phyloP scores from a whole-genome alignment of 2,113 vertebrate genomes.

The Rhinogobius similis region DNA sequence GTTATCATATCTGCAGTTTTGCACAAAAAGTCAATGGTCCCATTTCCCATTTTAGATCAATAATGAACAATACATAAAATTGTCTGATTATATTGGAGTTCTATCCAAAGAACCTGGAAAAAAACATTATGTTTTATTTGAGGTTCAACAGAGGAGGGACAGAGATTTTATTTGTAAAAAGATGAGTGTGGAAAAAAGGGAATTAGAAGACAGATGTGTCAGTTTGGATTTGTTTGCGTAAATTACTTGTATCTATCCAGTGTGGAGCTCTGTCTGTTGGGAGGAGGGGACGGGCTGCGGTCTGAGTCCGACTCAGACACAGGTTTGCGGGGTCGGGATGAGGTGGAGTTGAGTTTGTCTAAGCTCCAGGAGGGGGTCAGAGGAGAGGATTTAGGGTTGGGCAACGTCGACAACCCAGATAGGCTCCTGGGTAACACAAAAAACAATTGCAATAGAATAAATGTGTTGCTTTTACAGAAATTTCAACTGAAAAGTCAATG shows the following conservation, averaged over 20 bases:
- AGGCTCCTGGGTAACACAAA: slow-evolving; percentile 55
- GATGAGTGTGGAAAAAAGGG: no score
- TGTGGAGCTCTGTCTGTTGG: slow-evolving; percentile 49
- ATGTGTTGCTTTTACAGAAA: neutral
- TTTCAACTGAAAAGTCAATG: neutral
- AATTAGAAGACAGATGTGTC: no score
- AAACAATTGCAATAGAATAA: slow-evolving; percentile 4
- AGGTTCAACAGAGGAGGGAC: no score
- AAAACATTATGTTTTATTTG: no score
- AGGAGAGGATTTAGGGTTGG: slow-evolving; percentile 62
- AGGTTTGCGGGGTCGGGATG: slow-evolving; percentile 68
- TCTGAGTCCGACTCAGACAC: slow-evolving; percentile 78
- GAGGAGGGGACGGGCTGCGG: slow-evolving; percentile 63
- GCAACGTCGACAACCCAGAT: slow-evolving; percentile 67
- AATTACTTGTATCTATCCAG: slow-evolving; percentile 76
- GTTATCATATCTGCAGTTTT: no score
- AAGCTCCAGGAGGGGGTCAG: slow-evolving; percentile 50
- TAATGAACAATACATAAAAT: no score
- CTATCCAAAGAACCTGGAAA: no score
- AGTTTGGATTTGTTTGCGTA: neutral
- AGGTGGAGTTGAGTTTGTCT: slow-evolving; percentile 36
- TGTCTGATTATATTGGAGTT: no score
- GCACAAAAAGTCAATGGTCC: no score
- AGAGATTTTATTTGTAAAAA: no score
- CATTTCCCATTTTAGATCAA: no score